These are phyloP conservation scores for Coenobita brevimanus DNA, from an alignment of 1,140 invertebrate genomes.

Conservation along the genomic window DNA sequence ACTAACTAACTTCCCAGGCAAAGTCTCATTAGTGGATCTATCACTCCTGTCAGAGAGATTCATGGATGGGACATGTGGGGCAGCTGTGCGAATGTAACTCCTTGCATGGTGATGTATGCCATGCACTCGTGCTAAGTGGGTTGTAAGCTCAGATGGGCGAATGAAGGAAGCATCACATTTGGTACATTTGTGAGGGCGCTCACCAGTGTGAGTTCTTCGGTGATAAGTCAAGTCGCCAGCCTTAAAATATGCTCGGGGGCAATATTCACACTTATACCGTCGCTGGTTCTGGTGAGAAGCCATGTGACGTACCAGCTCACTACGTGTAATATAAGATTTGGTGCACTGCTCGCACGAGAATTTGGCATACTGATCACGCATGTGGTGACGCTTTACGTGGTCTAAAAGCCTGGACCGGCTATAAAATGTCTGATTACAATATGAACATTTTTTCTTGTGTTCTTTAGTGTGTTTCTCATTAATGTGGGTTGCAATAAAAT, in stretches of 20 bases:
- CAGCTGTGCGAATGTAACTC: conserved; percentile 35
- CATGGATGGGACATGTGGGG: background rate
- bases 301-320: conserved; percentile 42
- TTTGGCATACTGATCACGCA: conserved; percentile 36
- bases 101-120: conserved; percentile 40
- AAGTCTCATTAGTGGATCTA: background rate
- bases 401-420: conserved; percentile 32
- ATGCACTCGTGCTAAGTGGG: conserved; percentile 41
- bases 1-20: background rate
- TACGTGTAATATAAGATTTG: conserved; percentile 49
- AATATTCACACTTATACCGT: conserved; percentile 54
- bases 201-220: conserved; percentile 48
- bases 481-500: conserved; percentile 39
- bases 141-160: conserved; percentile 53
- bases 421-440: conserved; percentile 43
- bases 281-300: conserved; percentile 47
- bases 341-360: conserved; percentile 37
- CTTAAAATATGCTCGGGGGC: conserved; percentile 56
- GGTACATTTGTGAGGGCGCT: conserved; percentile 41
- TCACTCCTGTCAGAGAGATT: background rate
- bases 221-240: conserved; percentile 59
- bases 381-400: conserved; percentile 54
- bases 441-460: conserved; percentile 35
- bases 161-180: conserved; percentile 48
- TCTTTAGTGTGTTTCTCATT: conserved; percentile 59